Evolutionary conservation across 2,797 vertebrate genomes (phyloP), one percentile per base, ranked within the genome.

Genomic region (Cheracebus regulus): DNA sequence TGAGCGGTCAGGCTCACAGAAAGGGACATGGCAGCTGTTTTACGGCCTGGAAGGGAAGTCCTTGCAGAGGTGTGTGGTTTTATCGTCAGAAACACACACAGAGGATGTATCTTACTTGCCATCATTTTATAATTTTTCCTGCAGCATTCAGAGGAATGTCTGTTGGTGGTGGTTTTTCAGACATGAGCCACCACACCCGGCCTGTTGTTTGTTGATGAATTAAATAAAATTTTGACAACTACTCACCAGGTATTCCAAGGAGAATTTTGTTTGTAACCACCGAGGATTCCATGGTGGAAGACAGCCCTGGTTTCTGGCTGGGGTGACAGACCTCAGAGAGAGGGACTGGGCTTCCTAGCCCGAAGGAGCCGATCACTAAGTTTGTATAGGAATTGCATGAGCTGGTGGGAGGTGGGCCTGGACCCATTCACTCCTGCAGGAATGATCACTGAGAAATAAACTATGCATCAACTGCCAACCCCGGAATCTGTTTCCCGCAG

Each of bases 381-480:
- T 75, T 80, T 48, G 11, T 46, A 70, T 80, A 57, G 33, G 48
- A 81, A 64, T 22, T 26, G 2, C 61, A 11, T 9, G 2, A n/a
- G 36, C 39, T 57, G 26, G 39, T 58, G 52, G 33, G 39, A 76
- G 30, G 44, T 22, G 55, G 19, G 28, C 41, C 46, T 24, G 41
- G 15, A 33, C 33, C 24, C 14, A 1, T 28, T 80, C 7, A 0
- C 11, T 36, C 36, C 19, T 28, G 4, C 64, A 86, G 20, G 19
- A 85, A 78, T 72, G n/a, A 73, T 30, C 50, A 61, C 33, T 30
- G 15, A 64, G 28, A 36, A 46, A 48, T 28, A 41, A n/a, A 36
- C 73, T 48, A 4, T 8, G 1, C 7, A 13, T 7, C 26, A 0
- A 64, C n/a, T 2, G 7, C 39, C 55, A 30, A 8, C 4, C 46